Conservation (phyloP, 2,113 vertebrate species). For the Bagarius yarrelli region DNA sequence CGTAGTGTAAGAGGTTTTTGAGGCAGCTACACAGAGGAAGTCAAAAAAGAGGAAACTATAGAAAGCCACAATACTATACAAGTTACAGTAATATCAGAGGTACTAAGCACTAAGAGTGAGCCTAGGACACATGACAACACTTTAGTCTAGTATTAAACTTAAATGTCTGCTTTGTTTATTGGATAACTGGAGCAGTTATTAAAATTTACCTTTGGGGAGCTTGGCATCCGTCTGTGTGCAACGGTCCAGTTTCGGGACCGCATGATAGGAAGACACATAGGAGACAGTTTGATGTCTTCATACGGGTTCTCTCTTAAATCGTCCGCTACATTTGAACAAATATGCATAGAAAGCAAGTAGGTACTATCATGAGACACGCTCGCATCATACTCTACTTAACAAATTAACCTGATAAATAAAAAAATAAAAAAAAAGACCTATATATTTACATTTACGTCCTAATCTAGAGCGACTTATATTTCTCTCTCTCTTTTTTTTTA, state of each 20-base stretch:
- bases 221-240: slow-evolving; percentile 55
- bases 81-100: background rate
- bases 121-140: background rate
- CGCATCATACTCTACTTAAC: background rate
- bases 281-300: slow-evolving; percentile 80
- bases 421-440: too few relatives aligned
- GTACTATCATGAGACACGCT: background rate
- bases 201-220: slow-evolving; percentile 57
- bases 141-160: background rate
- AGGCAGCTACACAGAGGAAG: slow-evolving; percentile 68
- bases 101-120: background rate
- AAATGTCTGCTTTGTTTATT: background rate
- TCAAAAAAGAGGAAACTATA: background rate
- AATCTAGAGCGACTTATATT: too few relatives aligned
- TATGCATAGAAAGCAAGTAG: background rate
- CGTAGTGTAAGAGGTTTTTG: slow-evolving; percentile 80
- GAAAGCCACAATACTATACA: background rate
- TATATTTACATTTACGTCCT: too few relatives aligned
- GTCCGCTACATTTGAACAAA: slow-evolving; percentile 62
- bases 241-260: slow-evolving; percentile 75
- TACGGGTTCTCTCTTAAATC: slow-evolving; percentile 80
- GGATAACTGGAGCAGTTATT: background rate
- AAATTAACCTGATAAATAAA: too few relatives aligned
- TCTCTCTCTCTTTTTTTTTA: too few relatives aligned
- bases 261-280: slow-evolving; percentile 76